Percentiles rank a stretch among this genome's conserved stretches.
phyloP scores from a whole-genome alignment of 2,113 vertebrate genomes.

The Paramormyrops kingsleyae region DNA sequence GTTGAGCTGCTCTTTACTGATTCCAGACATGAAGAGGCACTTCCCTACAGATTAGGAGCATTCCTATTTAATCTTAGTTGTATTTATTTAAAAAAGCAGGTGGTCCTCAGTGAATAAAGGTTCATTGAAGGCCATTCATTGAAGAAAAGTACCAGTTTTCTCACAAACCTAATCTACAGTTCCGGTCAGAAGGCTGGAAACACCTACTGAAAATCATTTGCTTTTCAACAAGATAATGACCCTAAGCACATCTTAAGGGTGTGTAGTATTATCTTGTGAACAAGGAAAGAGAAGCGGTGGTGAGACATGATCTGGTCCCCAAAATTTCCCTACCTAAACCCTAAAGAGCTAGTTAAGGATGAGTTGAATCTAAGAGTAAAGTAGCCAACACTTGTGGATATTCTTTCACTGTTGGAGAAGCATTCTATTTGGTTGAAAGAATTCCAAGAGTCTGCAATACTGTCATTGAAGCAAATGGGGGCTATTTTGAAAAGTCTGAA shows the following conservation, averaged over 20 bases:
- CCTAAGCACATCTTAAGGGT: neutral
- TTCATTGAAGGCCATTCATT: neutral
- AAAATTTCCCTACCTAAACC: neutral
- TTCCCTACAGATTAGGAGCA: constrained; percentile 70
- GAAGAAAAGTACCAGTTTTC: neutral
- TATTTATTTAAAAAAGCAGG: neutral
- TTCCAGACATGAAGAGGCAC: constrained; percentile 88
- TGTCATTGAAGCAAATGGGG: neutral
- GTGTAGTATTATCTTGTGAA: neutral
- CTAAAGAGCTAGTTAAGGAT: neutral
- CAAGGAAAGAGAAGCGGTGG: neutral
- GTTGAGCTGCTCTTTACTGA: constrained; percentile 83
- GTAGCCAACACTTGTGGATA: neutral
- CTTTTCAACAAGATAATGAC: neutral
- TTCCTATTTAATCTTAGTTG: neutral
- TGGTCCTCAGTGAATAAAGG: neutral
- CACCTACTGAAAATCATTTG: neutral
- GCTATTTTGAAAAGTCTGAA: neutral
- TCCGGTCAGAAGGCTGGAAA: neutral
- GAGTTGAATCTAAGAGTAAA: neutral
- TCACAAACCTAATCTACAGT: neutral
- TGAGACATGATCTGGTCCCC: neutral
- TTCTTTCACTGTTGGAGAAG: neutral
- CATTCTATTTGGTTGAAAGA: neutral
- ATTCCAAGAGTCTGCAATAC: no score